Base-by-base conservation (phyloP, 2,888 invertebrate species). In the Chirona hameri region DNA sequence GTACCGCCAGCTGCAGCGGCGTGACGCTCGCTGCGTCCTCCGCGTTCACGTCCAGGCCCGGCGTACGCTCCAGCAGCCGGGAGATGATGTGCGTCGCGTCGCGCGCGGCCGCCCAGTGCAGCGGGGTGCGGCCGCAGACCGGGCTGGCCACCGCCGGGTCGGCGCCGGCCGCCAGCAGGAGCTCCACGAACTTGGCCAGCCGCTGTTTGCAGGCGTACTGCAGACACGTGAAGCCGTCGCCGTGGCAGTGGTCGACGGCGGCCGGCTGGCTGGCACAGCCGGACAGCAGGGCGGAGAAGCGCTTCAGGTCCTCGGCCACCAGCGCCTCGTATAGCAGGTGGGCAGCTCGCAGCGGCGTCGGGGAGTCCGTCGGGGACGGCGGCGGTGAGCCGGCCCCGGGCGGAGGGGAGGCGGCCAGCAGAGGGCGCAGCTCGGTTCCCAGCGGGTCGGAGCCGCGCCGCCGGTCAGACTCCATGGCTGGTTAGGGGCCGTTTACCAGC, bases 11-110 rank as follows among this genome's bases (percentile, higher is more conserved):
- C 88, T 94, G 94, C 65, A 95, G 88, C 0, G 93, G 91, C 48
- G 93, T 92, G 84, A 92, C 92, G n/a, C 92, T 91, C 86, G 91
- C 91, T 10, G 89, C 86, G 86, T 93, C 93, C 21, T 88, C 86
- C 85, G 91, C 90, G 85, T 93, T 92, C 0, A 93, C 89, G 85
- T 92, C 52, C 27, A 27, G 21, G 2, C 31, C 21, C 4, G 80
- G 91, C 90, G 85, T 91, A 29, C 55, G 79, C 24, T 21, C 91
- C 85, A 94, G 88, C 83, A 94, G 89, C 90, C 93, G 91, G 89
- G 89, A 89, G 52, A 91, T 88, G 87, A 91, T 92, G 0, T 91
- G 31, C 39, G 24, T 15, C 46, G 24, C n/a, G 65, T 82, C 84
- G 39, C 65, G 81, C 46, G 83, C 82, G 9, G 85, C 84, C 76